phyloP scores from a whole-genome alignment of 2,113 vertebrate genomes.

The Anguilla rostrata region DNA sequence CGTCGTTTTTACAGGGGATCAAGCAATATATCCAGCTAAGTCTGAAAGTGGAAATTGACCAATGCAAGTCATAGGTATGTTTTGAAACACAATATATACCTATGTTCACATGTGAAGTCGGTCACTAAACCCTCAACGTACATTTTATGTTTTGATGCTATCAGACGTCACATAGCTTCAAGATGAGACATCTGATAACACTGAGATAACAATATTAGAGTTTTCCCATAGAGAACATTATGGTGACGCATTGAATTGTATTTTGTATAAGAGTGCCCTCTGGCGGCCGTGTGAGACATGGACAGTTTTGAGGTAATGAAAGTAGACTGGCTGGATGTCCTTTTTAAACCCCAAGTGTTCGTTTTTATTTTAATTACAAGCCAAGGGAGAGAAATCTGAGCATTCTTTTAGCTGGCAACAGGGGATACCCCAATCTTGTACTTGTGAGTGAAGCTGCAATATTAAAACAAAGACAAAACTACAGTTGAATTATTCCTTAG shows the following conservation, averaged over 20 bases:
- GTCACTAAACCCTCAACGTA: background rate
- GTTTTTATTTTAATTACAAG: background rate
- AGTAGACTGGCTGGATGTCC: background rate
- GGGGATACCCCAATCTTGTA: too few species aligned
- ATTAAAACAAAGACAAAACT: too few species aligned
- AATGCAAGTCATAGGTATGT: background rate
- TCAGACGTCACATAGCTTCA: background rate
- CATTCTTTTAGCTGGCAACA: background rate
- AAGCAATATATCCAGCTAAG: background rate
- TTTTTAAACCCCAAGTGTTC: background rate
- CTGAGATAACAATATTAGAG: background rate
- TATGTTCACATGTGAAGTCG: background rate
- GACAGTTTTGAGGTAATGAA: background rate
- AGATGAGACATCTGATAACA: background rate
- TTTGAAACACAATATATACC: background rate
- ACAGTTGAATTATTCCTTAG: too few species aligned
- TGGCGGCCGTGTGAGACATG: background rate
- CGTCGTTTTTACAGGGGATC: background rate
- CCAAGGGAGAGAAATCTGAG: background rate
- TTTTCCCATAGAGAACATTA: background rate
- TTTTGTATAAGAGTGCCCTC: constrained; percentile 17
- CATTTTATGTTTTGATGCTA: too few species aligned
- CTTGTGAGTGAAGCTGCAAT: too few species aligned
- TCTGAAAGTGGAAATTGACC: background rate
- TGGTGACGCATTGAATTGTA: background rate